Evolutionary conservation across 2,797 vertebrate species (phyloP).

Genomic region (Podargus strigoides): DNA sequence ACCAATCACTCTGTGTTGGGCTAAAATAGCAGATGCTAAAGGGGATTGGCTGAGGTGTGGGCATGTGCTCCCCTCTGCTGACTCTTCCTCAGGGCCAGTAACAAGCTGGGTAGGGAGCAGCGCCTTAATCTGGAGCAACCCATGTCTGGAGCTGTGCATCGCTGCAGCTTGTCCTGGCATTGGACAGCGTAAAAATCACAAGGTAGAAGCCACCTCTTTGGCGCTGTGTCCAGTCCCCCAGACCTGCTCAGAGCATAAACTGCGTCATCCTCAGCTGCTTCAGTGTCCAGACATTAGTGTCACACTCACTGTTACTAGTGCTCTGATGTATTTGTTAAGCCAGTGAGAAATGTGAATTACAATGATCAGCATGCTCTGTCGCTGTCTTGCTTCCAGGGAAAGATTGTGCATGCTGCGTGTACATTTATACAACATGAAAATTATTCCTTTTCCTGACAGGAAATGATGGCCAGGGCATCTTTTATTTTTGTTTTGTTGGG

Average conservation of each 20-base stretch:
- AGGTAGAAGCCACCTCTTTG: not conserved
- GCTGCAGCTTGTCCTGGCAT: not conserved
- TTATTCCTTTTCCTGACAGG: not conserved
- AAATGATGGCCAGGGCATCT: not conserved
- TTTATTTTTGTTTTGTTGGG: not conserved
- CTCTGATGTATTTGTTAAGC: no score
- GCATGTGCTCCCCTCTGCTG: not conserved
- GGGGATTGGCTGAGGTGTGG: not conserved
- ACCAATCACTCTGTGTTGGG: fast-evolving
- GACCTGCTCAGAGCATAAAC: not conserved
- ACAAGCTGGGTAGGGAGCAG: not conserved
- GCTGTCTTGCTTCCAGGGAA: not conserved
- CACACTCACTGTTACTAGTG: not conserved
- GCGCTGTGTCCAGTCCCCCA: not conserved
- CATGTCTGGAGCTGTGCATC: fast-evolving
- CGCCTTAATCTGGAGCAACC: not conserved
- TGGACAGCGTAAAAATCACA: not conserved
- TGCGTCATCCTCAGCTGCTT: not conserved
- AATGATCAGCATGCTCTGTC: not conserved
- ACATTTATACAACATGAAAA: not conserved
- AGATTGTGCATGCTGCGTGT: fast-evolving
- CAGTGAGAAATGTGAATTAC: no score
- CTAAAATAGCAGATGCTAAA: not conserved
- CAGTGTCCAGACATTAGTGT: not conserved
- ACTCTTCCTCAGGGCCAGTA: not conserved